These are phyloP conservation scores for Platyrinchus mystaceus DNA, from an alignment of 2,797 vertebrate species.

Conservation along the genomic window DNA sequence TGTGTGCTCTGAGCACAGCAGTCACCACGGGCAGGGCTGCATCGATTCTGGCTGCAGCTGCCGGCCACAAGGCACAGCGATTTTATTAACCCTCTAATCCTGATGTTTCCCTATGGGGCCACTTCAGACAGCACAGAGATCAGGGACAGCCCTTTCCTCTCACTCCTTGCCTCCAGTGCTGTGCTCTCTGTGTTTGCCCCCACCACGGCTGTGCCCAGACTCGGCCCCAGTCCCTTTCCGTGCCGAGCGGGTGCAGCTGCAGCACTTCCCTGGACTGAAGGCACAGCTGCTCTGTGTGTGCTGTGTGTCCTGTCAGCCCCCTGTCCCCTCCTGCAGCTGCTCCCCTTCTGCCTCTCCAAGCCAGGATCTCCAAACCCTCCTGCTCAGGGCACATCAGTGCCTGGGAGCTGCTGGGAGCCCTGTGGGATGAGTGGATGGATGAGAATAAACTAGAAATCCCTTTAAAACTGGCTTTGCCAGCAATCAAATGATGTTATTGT, in stretches of 20 bases:
- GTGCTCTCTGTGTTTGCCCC: neutral
- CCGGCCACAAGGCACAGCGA: neutral
- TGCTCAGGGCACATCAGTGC: neutral
- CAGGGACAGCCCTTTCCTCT: neutral
- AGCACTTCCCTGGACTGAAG: neutral
- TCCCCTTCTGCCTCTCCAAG: neutral
- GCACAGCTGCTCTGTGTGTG: neutral
- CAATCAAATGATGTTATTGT: neutral
- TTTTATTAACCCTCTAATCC: neutral
- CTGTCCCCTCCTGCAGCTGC: neutral
- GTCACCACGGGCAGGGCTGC: neutral
- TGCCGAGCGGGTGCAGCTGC: neutral
- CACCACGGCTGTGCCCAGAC: neutral
- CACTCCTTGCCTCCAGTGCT: neutral
- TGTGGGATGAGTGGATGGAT: neutral
- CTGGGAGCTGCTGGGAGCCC: neutral
- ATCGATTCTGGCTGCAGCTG: neutral
- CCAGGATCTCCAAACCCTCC: neutral
- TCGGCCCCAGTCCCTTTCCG: neutral
- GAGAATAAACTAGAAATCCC: neutral
- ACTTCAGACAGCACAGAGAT: neutral
- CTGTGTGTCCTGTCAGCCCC: rapidly evolving
- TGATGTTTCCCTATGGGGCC: neutral
- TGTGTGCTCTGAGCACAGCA: neutral
- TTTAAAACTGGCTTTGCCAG: neutral